phyloP scores from a whole-genome alignment of 2,888 invertebrate species.

The Leucoptera coffeella region DNA sequence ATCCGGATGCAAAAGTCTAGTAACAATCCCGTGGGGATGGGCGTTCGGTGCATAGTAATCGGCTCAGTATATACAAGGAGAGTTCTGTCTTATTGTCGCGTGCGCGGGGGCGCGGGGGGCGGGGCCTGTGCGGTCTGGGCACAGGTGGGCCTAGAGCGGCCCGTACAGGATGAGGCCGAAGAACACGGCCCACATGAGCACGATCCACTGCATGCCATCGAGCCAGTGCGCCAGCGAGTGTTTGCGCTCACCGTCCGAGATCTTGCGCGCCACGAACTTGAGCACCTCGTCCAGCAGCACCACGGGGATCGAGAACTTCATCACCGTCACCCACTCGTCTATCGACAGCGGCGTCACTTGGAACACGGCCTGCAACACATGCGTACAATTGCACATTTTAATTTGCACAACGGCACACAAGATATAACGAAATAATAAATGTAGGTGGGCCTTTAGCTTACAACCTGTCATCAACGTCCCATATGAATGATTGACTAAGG shows the following conservation, averaged over 20 bases:
- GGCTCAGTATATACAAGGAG: not conserved
- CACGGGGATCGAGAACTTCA: slow-evolving; percentile 99
- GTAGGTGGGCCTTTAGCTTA: too few relatives aligned
- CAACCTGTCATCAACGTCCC: too few relatives aligned
- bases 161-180: slow-evolving; percentile 73
- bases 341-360: slow-evolving; percentile 94
- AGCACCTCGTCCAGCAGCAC: slow-evolving; percentile 98
- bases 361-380: slow-evolving; percentile 92
- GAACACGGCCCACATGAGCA: slow-evolving; percentile 95
- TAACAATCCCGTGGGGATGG: too few relatives aligned
- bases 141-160: slow-evolving; percentile 31
- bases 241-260: slow-evolving; percentile 99
- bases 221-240: slow-evolving; percentile 52
- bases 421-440: too few relatives aligned
- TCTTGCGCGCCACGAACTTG: slow-evolving; percentile 98
- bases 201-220: slow-evolving; percentile 85
- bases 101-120: slow-evolving; percentile 1
- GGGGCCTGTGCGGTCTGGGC: slow-evolving; percentile 13
- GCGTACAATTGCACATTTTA: too few relatives aligned
- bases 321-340: slow-evolving; percentile 96
- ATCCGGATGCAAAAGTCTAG: too few relatives aligned
- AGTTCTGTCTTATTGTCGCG: not conserved
- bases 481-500: too few relatives aligned
- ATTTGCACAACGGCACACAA: too few relatives aligned
- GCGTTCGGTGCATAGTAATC: not conserved